Base-by-base conservation (phyloP, 1,140 invertebrate species). In the Metopolophium dirhodum region DNA sequence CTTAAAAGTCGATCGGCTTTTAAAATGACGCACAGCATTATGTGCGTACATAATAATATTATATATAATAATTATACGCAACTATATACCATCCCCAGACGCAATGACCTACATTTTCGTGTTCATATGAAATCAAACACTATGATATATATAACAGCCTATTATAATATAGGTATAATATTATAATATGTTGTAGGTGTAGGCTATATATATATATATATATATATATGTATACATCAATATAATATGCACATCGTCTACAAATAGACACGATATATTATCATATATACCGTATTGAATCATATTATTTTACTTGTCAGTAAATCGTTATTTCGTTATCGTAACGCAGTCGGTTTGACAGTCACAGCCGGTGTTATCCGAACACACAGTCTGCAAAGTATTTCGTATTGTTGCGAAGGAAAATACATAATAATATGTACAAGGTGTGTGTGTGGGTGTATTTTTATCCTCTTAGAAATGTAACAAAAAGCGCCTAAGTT, bases 261-360 rank as follows among this genome's bases (percentile, higher is more conserved):
- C 30, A 14, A 30, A 61, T 11, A n/a, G 30, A 77, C 61, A n/a
- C 61, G 61, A n/a, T 23, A 54, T 22, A 37, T 37, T 22, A 37
- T 37, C 37, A 37, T 37, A 37, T 22, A 14, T 30, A 30, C 57
- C 11, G 4, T 77, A 77, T 77, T 77, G 61, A 77, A 77, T 77
- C 61, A 77, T 77, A 77, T 77, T 77, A 77, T 77, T n/a, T 77
- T n/a, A 77, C 61, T 77, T 77, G 61, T 77, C 61, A 77, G 61
- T 77, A 77, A 77, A 77, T 77, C 61, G 61, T 77, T 77, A 77
- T 77, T 77, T 77, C n/a, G 61, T n/a, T 77, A 77, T 77, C 61
- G 61, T 77, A 77, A 77, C 61, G 61, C 61, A n/a, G 61, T n/a
- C 61, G 30, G n/a, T 18, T n/a, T 77, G n/a, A n/a, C 61, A 77